These are phyloP conservation scores for Drosophila nigricruria DNA, from an alignment of 2,888 invertebrate genomes.

Conservation along the genomic window DNA sequence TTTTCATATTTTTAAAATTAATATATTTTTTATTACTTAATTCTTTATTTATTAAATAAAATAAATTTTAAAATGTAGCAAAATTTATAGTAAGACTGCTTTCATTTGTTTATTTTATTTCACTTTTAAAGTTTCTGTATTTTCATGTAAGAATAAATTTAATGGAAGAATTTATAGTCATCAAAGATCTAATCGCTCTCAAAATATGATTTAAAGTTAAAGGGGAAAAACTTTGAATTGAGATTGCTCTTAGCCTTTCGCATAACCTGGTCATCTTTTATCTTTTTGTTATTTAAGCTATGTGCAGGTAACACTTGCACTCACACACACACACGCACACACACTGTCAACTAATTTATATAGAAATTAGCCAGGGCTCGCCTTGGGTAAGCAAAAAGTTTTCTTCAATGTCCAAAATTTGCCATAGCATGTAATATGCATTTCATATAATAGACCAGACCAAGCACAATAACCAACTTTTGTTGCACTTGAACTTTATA, in stretches of 20 bases:
- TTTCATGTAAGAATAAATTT: not conserved
- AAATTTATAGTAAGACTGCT: not conserved
- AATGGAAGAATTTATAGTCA: not conserved
- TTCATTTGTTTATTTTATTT: not conserved
- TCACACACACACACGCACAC: not conserved
- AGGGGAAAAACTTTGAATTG: constrained; percentile 19
- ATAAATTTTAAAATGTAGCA: not conserved
- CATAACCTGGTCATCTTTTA: constrained; percentile 28
- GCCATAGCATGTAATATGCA: constrained; percentile 67
- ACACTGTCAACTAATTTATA: constrained; percentile 63
- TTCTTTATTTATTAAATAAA: not conserved
- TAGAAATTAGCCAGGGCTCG: constrained; percentile 66
- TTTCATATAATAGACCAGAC: constrained; percentile 65
- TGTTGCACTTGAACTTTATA: constrained; percentile 76
- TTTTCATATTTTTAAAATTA: not conserved
- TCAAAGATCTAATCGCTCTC: not conserved
- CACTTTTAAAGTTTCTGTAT: not conserved
- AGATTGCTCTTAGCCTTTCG: constrained; percentile 7
- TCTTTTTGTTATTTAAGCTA: constrained; percentile 33
- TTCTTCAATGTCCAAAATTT: constrained; percentile 68
- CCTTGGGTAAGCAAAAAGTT: constrained; percentile 72
- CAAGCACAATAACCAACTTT: constrained; percentile 67
- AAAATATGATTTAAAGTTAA: constrained; percentile 4
- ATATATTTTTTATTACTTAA: not conserved
- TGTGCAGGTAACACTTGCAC: constrained; percentile 24